phyloP scores from a whole-genome alignment of 2,113 vertebrate species.

The Leptobrachium ailaonicum region DNA sequence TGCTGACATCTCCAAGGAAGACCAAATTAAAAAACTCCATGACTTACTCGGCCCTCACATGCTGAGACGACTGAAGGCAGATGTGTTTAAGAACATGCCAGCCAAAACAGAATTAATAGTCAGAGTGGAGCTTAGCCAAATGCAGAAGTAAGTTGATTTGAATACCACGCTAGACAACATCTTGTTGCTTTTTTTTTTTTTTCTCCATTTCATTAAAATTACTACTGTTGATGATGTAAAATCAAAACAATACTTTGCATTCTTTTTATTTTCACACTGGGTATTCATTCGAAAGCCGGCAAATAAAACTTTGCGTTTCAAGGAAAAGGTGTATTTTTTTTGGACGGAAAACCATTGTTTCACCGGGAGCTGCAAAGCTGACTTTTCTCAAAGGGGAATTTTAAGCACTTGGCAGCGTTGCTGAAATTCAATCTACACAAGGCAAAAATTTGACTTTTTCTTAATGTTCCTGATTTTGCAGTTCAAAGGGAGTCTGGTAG shows the following conservation, averaged over 20 bases:
- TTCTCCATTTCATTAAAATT: neutral
- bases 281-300: neutral
- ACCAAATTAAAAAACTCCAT: slow-evolving; percentile 98
- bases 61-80: slow-evolving; percentile 90
- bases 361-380: no score
- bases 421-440: no score
- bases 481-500: no score
- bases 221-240: neutral
- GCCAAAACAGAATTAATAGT: slow-evolving; percentile 96
- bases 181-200: neutral
- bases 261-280: neutral
- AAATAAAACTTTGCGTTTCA: no score
- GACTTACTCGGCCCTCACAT: slow-evolving; percentile 96
- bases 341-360: no score
- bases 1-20: slow-evolving; percentile 97
- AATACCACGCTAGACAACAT: neutral
- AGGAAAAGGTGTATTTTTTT: no score
- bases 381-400: no score
- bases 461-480: no score
- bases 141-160: slow-evolving; percentile 87
- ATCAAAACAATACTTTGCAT: neutral
- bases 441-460: no score
- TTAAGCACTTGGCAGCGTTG: no score
- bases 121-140: slow-evolving; percentile 94
- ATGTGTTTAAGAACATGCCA: slow-evolving; percentile 98